phyloP scores from a whole-genome alignment of 2,113 vertebrate genomes.

The Maccullochella peelii region DNA sequence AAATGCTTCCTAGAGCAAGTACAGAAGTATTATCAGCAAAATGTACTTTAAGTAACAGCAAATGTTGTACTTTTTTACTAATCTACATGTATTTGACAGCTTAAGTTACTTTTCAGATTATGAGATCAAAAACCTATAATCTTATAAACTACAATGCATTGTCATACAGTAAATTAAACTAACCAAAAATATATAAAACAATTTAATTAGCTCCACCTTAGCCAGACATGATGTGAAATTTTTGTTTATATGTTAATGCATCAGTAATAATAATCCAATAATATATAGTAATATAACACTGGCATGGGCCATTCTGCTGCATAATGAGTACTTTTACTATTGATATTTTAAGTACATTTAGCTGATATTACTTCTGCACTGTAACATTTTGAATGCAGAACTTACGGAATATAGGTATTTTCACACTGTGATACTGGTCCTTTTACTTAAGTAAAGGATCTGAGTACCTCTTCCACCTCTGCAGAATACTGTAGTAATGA shows the following conservation, averaged over 20 bases:
- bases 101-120: neutral
- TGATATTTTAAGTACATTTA: no score
- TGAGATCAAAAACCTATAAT: neutral
- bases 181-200: neutral
- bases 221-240: neutral
- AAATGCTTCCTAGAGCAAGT: no score
- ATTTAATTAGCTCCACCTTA: neutral
- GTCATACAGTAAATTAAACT: neutral
- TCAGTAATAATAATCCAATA: no score
- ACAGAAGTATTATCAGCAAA: no score
- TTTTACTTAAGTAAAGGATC: neutral
- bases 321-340: no score
- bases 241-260: neutral
- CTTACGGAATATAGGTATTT: neutral
- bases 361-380: no score
- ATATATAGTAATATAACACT: no score
- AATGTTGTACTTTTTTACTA: no score
- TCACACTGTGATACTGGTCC: neutral
- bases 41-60: no score
- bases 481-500: neutral
- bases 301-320: no score
- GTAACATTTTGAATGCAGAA: no score
- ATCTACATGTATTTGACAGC: no score
- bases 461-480: neutral
- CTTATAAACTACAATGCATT: neutral